Conservation (phyloP, 1,140 invertebrate species). For the Zaprionus kolodkinae region DNA sequence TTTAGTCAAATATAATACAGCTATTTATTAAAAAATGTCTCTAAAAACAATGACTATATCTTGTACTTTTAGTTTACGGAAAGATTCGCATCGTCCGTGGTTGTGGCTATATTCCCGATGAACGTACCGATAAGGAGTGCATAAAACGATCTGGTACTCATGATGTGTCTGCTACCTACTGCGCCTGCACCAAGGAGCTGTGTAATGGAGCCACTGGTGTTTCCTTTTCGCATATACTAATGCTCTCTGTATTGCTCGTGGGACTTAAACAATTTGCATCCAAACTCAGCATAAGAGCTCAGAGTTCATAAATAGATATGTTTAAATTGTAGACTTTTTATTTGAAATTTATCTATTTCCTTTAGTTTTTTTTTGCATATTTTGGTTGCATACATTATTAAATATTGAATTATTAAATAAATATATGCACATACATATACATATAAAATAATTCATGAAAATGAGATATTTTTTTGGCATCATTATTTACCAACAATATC, state of each 20-base stretch:
- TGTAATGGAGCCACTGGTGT: constrained; percentile 87
- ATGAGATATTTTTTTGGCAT: not conserved
- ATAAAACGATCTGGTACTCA: constrained; percentile 89
- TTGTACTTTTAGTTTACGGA: constrained; percentile 87
- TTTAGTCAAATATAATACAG: too few relatives aligned
- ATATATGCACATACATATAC: constrained; percentile 13
- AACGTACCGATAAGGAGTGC: constrained; percentile 86
- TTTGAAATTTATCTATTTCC: constrained; percentile 15
- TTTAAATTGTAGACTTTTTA: constrained; percentile 34
- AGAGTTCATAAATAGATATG: constrained; percentile 66
- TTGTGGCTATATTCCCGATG: constrained; percentile 90
- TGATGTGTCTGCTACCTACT: constrained; percentile 90
- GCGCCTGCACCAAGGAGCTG: constrained; percentile 89
- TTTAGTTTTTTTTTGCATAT: not conserved
- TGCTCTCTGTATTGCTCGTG: constrained; percentile 44
- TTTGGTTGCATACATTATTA: constrained; percentile 3
- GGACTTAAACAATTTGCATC: constrained; percentile 58
- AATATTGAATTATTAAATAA: not conserved
- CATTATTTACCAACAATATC: not conserved
- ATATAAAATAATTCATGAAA: constrained; percentile 1
- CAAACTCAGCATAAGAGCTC: constrained; percentile 64
- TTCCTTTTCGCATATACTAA: constrained; percentile 34
- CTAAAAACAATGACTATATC: not conserved
- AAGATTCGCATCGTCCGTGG: constrained; percentile 89
- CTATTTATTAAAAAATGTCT: too few relatives aligned